Conservation (phyloP, 2,113 vertebrate genomes). For the Neofelis nebulosa region DNA sequence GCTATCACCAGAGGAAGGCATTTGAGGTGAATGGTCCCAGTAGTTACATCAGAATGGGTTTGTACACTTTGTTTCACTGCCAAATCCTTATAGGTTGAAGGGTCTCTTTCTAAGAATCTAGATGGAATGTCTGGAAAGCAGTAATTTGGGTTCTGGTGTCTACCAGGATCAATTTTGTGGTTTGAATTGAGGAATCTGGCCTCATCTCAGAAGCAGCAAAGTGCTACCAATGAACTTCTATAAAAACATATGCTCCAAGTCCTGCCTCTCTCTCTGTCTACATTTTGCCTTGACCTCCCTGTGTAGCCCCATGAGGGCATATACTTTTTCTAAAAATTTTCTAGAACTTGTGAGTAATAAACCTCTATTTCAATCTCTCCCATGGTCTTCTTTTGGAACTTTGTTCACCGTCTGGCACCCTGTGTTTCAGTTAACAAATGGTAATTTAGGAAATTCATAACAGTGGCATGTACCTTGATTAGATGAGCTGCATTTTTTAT, state of each 20-base stretch:
- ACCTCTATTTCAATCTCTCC: not conserved
- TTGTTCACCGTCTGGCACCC: not conserved
- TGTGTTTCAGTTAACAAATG: not conserved
- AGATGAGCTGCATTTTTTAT: not conserved
- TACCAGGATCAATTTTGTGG: not conserved
- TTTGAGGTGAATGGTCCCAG: not conserved
- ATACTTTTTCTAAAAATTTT: not conserved
- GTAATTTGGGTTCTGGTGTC: not conserved
- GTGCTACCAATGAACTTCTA: not conserved
- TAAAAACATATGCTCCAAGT: not conserved
- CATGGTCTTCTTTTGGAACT: not conserved
- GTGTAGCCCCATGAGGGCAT: not conserved
- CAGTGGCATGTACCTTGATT: not conserved
- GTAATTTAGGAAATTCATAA: not conserved
- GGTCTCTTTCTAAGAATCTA: not conserved
- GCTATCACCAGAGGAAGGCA: not conserved
- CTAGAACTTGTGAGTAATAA: not conserved
- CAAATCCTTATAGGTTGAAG: not conserved
- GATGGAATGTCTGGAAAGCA: not conserved
- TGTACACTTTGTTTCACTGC: not conserved
- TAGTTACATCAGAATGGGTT: not conserved
- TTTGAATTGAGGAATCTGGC: not conserved
- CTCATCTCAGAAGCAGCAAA: not conserved
- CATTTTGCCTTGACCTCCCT: not conserved
- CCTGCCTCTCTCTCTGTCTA: not conserved